phyloP scores from a whole-genome alignment of 2,113 vertebrate species.

The Brienomyrus longianalis region DNA sequence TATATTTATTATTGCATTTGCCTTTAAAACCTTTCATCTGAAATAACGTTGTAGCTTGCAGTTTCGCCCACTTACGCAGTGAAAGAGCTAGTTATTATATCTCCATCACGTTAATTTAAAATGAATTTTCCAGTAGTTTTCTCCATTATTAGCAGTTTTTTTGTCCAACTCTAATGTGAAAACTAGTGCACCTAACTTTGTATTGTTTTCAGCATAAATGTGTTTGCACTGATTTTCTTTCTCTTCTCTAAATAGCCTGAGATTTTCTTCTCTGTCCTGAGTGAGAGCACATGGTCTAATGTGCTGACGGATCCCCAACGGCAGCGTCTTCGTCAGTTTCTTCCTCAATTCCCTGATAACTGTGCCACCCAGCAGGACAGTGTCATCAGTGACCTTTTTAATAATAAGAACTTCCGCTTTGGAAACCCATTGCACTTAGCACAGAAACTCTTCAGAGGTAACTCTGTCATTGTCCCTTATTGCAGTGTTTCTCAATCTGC shows the following conservation, averaged over 20 bases:
- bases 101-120: neutral
- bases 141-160: neutral
- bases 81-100: neutral
- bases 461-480: neutral
- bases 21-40: neutral
- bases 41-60: neutral
- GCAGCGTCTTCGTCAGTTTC: conserved; percentile 81
- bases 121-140: neutral
- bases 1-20: neutral
- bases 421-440: conserved; percentile 89
- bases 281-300: conserved; percentile 81
- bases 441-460: conserved; percentile 90
- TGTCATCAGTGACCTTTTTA: conserved; percentile 71
- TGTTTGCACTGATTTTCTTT: conserved; percentile 55
- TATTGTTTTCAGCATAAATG: conserved; percentile 9
- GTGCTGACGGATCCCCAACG: conserved; percentile 79
- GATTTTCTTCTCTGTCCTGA: conserved; percentile 91
- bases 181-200: neutral
- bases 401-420: conserved; percentile 79
- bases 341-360: conserved; percentile 79
- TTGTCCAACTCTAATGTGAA: neutral
- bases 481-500: neutral
- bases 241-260: conserved; percentile 67
- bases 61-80: neutral
- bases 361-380: conserved; percentile 67